These are phyloP conservation scores for Lepidochrysops patricia DNA, from an alignment of 2,888 invertebrate genomes.

Conservation along the genomic window DNA sequence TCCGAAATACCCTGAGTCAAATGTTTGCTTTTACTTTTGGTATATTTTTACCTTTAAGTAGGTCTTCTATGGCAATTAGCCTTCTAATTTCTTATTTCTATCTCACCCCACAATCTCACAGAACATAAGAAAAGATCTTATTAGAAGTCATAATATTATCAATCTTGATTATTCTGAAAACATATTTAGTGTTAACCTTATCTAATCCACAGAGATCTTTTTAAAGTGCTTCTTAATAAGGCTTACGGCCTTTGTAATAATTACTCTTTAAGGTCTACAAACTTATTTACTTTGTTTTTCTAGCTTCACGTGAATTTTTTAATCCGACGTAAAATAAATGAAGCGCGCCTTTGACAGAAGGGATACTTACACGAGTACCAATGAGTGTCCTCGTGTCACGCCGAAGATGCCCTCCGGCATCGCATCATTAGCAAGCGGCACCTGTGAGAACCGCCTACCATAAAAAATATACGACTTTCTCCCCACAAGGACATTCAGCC, in stretches of 20 bases:
- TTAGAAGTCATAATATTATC: too few species aligned
- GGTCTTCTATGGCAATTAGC: too few species aligned
- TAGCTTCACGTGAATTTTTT: background rate
- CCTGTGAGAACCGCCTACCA: constrained; percentile 35
- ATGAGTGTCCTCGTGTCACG: constrained; percentile 40
- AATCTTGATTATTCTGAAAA: too few species aligned
- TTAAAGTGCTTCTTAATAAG: background rate
- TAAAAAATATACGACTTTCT: constrained; percentile 27
- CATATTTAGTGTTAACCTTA: too few species aligned
- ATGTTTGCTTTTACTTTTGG: background rate
- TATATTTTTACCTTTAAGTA: too few species aligned
- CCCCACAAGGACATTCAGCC: constrained; percentile 28
- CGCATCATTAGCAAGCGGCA: constrained; percentile 49
- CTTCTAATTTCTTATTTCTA: too few species aligned
- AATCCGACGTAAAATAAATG: constrained; percentile 17
- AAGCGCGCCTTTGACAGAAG: constrained; percentile 29
- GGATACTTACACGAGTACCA: constrained; percentile 36
- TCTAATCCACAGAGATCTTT: too few species aligned
- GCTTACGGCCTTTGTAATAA: background rate
- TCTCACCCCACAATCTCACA: too few species aligned
- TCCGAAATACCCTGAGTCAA: constrained; percentile 9
- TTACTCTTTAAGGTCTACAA: background rate
- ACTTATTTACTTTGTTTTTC: background rate
- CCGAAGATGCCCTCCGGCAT: constrained; percentile 37
- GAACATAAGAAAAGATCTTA: too few species aligned